phyloP scores from a whole-genome alignment of 2,797 vertebrate genomes.

The Acipenser transmontanus region DNA sequence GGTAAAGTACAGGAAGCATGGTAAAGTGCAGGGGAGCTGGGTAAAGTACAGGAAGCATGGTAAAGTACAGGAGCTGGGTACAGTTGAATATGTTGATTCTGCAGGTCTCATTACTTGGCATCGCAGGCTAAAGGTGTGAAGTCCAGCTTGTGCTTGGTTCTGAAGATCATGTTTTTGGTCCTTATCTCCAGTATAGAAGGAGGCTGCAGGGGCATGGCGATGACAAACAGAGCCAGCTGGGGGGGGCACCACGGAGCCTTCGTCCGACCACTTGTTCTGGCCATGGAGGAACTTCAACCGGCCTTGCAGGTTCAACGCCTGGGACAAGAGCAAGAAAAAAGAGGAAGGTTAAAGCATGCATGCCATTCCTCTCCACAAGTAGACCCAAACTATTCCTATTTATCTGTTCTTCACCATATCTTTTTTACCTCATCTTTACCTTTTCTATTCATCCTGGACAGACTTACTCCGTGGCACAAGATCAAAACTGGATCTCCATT shows the following conservation, averaged over 20 bases:
- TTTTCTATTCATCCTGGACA: too few species aligned
- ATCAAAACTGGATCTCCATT: too few species aligned
- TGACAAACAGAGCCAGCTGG: slow-evolving; percentile 65
- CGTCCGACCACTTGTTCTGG: slow-evolving; percentile 51
- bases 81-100: too few species aligned
- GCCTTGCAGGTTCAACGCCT: slow-evolving; percentile 68
- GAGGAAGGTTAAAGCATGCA: background rate
- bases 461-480: too few species aligned
- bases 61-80: too few species aligned
- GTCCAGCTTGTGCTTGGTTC: slow-evolving; percentile 80
- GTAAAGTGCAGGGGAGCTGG: too few species aligned
- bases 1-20: too few species aligned
- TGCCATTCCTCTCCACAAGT: background rate
- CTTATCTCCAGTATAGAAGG: slow-evolving; percentile 71
- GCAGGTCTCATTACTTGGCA: slow-evolving; percentile 49
- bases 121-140: slow-evolving; percentile 76
- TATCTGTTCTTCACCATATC: too few species aligned
- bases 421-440: too few species aligned
- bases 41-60: too few species aligned
- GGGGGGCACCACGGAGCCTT: slow-evolving; percentile 42
- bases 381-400: too few species aligned
- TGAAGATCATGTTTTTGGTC: slow-evolving; percentile 71
- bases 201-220: slow-evolving; percentile 65
- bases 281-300: slow-evolving; percentile 66
- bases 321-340: slow-evolving; percentile 1